A percentile compares a stretch with the other conserved stretches of the same genome.
Evolutionary conservation across 2,888 invertebrate species (phyloP).

Genomic region (Drosophila gaucha): DNA sequence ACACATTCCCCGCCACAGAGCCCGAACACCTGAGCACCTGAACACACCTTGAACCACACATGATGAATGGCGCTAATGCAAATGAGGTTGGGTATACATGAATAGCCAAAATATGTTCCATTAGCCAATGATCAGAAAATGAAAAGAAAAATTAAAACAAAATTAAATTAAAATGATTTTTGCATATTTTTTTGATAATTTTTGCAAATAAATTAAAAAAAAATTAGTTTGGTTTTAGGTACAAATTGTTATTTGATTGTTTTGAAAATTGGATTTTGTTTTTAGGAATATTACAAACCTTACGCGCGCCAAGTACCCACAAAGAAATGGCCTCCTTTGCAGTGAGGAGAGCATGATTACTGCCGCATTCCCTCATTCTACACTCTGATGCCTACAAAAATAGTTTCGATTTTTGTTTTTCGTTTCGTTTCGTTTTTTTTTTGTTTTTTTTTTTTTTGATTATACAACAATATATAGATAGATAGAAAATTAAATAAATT

Average conservation of each 20-base stretch:
- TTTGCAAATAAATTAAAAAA: slow-evolving; percentile 41
- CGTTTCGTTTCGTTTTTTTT: not conserved
- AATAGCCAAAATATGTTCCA: slow-evolving; percentile 45
- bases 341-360: slow-evolving; percentile 93
- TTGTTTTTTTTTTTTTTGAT: slow-evolving; percentile 41
- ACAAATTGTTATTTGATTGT: slow-evolving; percentile 23
- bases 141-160: slow-evolving; percentile 23
- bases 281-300: slow-evolving; percentile 87
- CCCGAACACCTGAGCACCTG: no score
- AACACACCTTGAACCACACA: slow-evolving; percentile 19
- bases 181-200: slow-evolving; percentile 10
- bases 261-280: no score
- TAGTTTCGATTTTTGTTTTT: slow-evolving; percentile 56
- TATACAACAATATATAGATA: slow-evolving; percentile 55
- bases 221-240: slow-evolving; percentile 31
- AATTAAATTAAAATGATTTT: slow-evolving; percentile 3
- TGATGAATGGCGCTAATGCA: slow-evolving; percentile 45
- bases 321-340: slow-evolving; percentile 97
- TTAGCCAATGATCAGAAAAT: slow-evolving; percentile 47
- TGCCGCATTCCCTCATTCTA: slow-evolving; percentile 85
- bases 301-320: slow-evolving; percentile 96
- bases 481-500: slow-evolving; percentile 24
- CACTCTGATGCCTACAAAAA: slow-evolving; percentile 85
- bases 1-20: slow-evolving; percentile 13
- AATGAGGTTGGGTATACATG: slow-evolving; percentile 25